Evolutionary conservation across 1,140 invertebrate species (phyloP).

Genomic region (Zaprionus ghesquierei): DNA sequence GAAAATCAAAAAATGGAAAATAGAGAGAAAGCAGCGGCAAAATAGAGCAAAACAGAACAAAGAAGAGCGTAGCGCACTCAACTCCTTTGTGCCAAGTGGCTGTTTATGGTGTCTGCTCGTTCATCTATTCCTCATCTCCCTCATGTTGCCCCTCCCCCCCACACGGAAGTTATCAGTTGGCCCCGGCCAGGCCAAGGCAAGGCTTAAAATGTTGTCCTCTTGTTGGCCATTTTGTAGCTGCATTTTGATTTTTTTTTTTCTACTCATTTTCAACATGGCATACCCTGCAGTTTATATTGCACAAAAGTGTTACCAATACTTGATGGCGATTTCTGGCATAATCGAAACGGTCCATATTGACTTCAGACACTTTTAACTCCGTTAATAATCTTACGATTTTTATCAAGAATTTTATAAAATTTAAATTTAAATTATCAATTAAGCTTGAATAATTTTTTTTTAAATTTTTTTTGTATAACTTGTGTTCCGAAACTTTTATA

Average conservation of each 20-base stretch:
- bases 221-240: constrained; percentile 46
- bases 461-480: too few relatives aligned
- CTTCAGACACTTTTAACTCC: too few relatives aligned
- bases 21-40: background rate
- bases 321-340: too few relatives aligned
- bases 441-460: too few relatives aligned
- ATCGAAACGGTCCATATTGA: too few relatives aligned
- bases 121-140: background rate
- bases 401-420: too few relatives aligned
- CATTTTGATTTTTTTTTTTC: constrained; percentile 13
- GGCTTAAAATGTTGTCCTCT: constrained; percentile 62
- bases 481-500: too few relatives aligned
- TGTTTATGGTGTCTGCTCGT: constrained; percentile 62
- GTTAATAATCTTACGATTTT: too few relatives aligned
- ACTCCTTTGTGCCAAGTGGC: constrained; percentile 56
- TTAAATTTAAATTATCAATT: too few relatives aligned
- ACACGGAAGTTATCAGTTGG: constrained; percentile 75
- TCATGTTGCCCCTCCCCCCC: background rate
- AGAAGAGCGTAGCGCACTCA: constrained; percentile 3
- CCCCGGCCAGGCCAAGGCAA: constrained; percentile 29
- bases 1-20: background rate
- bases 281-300: background rate
- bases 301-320: too few relatives aligned
- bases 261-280: too few relatives aligned
- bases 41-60: background rate